These are phyloP conservation scores for Poecilia velifera DNA, from an alignment of 2,797 vertebrate species.

Conservation along the genomic window DNA sequence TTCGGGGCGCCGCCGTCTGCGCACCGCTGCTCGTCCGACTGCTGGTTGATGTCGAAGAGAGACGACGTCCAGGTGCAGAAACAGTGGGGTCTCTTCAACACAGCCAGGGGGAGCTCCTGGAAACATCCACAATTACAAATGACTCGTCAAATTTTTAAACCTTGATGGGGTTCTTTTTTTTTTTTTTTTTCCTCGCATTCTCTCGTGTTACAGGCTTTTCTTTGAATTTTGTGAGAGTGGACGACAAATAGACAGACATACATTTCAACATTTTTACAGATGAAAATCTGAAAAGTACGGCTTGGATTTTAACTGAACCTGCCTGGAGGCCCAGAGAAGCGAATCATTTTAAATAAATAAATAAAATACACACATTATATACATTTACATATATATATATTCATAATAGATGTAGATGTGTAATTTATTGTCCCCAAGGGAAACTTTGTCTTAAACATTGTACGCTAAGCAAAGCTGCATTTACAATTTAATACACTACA, in stretches of 20 bases:
- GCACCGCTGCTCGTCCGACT: slow-evolving; percentile 76
- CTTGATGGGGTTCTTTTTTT: not conserved
- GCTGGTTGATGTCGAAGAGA: slow-evolving; percentile 80
- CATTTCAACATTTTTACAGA: not conserved
- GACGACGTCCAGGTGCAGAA: slow-evolving; percentile 88
- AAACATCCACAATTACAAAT: slow-evolving; percentile 33
- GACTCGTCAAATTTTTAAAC: not conserved
- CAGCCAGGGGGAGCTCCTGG: slow-evolving; percentile 92
- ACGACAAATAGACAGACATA: not conserved
- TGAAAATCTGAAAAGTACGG: not conserved
- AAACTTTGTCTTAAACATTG: no score
- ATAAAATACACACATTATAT: no score
- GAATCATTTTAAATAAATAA: no score
- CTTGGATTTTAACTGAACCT: not conserved
- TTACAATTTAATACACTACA: no score
- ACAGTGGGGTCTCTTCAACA: slow-evolving; percentile 84
- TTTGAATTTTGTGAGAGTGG: not conserved
- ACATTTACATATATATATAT: no score
- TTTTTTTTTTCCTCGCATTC: not conserved
- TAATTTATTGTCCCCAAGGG: no score
- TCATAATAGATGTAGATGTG: no score
- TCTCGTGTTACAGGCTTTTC: not conserved
- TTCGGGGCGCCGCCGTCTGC: slow-evolving; percentile 46
- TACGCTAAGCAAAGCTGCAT: no score
- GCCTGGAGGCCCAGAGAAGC: no score